Conservation (phyloP, 2,113 vertebrate genomes). For the Nibea coibor region DNA sequence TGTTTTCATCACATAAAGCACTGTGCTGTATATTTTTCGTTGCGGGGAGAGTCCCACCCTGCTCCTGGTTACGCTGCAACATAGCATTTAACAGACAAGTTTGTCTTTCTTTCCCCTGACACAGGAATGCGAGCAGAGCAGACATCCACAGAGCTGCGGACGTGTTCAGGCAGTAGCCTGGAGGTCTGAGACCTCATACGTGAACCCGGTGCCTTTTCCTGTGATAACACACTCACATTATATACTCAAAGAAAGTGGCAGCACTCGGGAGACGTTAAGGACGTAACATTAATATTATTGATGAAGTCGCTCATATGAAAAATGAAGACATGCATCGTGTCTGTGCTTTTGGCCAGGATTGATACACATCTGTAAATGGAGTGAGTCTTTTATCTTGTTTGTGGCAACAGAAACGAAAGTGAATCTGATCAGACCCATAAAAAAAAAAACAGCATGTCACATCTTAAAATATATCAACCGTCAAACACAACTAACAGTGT, state of each 20-base stretch:
- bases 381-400: background rate
- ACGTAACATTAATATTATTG: background rate
- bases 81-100: constrained; percentile 44
- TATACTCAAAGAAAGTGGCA: background rate
- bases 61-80: constrained; percentile 32
- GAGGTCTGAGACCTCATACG: constrained; percentile 16
- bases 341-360: background rate
- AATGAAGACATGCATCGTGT: background rate
- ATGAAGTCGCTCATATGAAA: background rate
- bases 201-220: constrained; percentile 6
- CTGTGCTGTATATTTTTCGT: background rate
- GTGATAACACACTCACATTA: constrained; percentile 2
- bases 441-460: background rate
- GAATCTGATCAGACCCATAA: background rate
- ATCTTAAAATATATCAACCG: background rate
- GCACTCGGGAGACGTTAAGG: background rate
- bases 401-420: background rate
- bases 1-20: background rate
- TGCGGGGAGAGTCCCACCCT: background rate
- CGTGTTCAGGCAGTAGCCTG: constrained; percentile 78
- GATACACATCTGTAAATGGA: background rate
- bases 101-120: constrained; percentile 64
- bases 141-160: constrained; percentile 51
- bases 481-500: background rate
- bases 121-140: constrained; percentile 73